Evolutionary conservation across 1,140 invertebrate species (phyloP), one percentile per base, ranked within the genome.

Genomic region (Saccostrea echinata): DNA sequence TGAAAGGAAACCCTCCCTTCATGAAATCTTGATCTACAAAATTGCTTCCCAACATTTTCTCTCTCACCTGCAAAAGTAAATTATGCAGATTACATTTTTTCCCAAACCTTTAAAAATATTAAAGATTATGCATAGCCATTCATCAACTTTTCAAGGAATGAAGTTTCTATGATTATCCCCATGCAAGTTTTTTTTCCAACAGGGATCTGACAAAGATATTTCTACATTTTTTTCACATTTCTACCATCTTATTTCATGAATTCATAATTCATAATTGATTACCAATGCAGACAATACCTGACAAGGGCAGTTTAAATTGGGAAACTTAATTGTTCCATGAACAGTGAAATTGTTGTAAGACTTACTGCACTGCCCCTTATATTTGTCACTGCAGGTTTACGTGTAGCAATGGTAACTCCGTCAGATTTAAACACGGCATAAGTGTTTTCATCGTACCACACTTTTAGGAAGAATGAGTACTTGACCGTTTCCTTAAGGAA

Each of bases 1-100:
- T 86, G 80, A 86, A 86, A 21, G 88, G 88, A 61, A 51, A 18
- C 24, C 82, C 85, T 30, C 84, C 64, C 64, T 85, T 84, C 21
- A 89, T 61, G 33, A 52, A 86, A 61, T 89, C 88, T 61, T 61
- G 57, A 84, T 89, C 88, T 33, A 61, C 86, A 43, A 86, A 83
- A 43, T 52, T 82, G 81, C 33, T 82, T 18, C 81, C 57, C 18
- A 81, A 81, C 33, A 87, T 57, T 16, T 68, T 82, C 30, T 87
- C 86, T 24, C 51, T 35, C 12, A 87, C 86, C 86, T 87, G 27
- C 68, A 76, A 30, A 76, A 76, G 8, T 24, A 30, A 76, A 3
- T 61, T 21, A 43, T 8, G 4, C 9, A 43, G 9, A 43, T 43
- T 43, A 43, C 43, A 43, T 43, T 9, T 43, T 43, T 43, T 43